phyloP scores from a whole-genome alignment of 92 coral and sea anemone genomes.

The Actinernus sp. region DNA sequence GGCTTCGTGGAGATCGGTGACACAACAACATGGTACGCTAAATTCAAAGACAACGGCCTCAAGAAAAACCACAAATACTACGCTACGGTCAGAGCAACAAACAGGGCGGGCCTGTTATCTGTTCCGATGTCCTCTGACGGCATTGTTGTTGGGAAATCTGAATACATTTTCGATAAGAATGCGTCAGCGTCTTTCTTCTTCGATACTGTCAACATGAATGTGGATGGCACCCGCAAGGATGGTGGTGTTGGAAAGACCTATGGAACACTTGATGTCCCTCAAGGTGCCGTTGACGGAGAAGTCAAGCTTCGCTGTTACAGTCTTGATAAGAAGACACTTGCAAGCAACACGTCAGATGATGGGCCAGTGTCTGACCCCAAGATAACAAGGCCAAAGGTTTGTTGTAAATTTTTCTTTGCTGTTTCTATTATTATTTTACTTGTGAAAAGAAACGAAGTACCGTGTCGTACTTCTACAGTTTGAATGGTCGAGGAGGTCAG shows the following conservation, averaged over 20 bases:
- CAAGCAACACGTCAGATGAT: conserved; percentile 77
- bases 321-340: conserved; percentile 54
- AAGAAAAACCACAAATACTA: conserved; percentile 70
- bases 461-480: too few relatives aligned
- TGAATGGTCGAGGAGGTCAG: too few relatives aligned
- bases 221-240: conserved; percentile 76
- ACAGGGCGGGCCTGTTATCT: conserved; percentile 91
- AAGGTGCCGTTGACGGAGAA: conserved; percentile 86
- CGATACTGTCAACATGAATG: conserved; percentile 81
- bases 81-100: conserved; percentile 90
- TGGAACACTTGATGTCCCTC: conserved; percentile 85
- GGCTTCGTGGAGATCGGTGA: conserved; percentile 92
- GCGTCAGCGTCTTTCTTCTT: conserved; percentile 87
- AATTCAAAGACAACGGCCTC: conserved; percentile 79
- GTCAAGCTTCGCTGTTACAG: conserved; percentile 81
- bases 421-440: too few relatives aligned
- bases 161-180: conserved; percentile 83
- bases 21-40: conserved; percentile 88
- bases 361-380: conserved; percentile 85
- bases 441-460: too few relatives aligned
- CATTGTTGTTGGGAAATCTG: conserved; percentile 95
- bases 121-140: conserved; percentile 87
- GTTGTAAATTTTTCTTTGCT: too few relatives aligned
- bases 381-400: conserved; percentile 79
- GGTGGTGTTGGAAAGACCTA: conserved; percentile 86